Evolutionary conservation across 2,888 invertebrate species (phyloP).

Genomic region (Allacma fusca): DNA sequence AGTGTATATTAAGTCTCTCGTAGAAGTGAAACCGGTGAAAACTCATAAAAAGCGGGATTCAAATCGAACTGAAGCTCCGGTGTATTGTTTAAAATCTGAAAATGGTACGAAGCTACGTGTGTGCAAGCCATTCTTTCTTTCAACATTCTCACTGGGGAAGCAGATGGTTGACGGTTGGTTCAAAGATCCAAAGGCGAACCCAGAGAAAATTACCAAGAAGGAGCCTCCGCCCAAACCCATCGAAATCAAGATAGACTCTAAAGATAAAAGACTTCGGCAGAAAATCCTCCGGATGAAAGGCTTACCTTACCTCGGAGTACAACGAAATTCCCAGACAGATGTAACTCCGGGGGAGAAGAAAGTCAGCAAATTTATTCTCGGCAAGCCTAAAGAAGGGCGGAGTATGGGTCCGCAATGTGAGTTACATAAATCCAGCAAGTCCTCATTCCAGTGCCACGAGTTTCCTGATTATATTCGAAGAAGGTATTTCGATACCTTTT

Average conservation of each 20-base stretch:
- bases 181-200: background rate
- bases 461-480: background rate
- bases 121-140: background rate
- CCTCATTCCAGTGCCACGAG: constrained; percentile 16
- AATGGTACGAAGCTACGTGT: background rate
- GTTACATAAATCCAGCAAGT: background rate
- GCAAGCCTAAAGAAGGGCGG: background rate
- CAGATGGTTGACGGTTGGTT: constrained; percentile 6
- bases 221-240: background rate
- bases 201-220: background rate
- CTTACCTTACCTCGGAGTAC: background rate
- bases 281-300: background rate
- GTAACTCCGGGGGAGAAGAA: background rate
- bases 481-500: background rate
- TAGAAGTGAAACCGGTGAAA: background rate
- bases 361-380: background rate
- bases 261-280: constrained; percentile 7
- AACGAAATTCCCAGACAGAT: background rate
- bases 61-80: background rate
- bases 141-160: background rate
- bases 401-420: background rate
- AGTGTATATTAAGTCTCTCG: background rate
- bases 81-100: background rate
- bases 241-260: background rate
- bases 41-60: background rate